These are phyloP conservation scores for Carollia perspicillata DNA, from an alignment of 2,113 vertebrate species.

Conservation along the genomic window DNA sequence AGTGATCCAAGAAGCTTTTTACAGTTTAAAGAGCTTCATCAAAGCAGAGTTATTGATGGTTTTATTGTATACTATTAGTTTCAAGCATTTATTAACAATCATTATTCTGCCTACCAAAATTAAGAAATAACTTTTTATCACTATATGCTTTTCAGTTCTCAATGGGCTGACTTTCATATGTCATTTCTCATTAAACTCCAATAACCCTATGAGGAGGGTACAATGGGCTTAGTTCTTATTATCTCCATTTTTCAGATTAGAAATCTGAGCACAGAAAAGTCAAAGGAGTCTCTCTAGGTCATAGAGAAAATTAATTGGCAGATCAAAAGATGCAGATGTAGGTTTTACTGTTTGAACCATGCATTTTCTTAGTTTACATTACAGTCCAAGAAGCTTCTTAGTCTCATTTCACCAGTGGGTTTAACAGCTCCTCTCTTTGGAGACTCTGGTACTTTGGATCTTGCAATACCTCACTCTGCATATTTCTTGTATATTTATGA, in stretches of 20 bases:
- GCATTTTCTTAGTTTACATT: neutral
- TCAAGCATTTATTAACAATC: neutral
- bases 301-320: neutral
- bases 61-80: neutral
- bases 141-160: neutral
- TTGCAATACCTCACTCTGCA: neutral
- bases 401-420: neutral
- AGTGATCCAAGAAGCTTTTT: neutral
- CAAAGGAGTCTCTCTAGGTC: neutral
- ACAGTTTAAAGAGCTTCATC: neutral
- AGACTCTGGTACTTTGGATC: neutral
- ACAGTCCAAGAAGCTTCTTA: neutral
- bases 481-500: neutral
- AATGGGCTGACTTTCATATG: neutral
- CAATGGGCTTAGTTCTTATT: neutral
- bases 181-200: neutral
- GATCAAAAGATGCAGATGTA: neutral
- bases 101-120: neutral
- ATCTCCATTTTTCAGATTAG: neutral
- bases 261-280: neutral
- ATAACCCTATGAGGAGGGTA: neutral
- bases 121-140: neutral
- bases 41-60: neutral
- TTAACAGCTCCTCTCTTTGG: neutral
- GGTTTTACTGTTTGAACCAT: neutral